Base-by-base conservation (phyloP, 2,113 vertebrate species). In the Pterophyllum scalare region DNA sequence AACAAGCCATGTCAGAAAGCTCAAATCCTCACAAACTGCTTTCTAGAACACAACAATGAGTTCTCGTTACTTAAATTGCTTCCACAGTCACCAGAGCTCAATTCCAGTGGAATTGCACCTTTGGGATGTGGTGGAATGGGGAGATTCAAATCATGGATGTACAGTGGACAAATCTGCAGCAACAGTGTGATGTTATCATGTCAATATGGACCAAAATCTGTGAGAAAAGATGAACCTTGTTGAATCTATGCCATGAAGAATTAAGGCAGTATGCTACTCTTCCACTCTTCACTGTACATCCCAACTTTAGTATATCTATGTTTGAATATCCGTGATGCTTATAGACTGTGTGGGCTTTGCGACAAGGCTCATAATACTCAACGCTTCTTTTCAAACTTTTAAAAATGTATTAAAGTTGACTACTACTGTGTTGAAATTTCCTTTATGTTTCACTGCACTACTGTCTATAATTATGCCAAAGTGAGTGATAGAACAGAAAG, bases 391-490 rank as follows among this genome's bases (percentile, higher is more conserved):
- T 22, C 7, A 22, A 28, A 26, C 43, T 61, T 75, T 22, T 6
- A 22, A 24, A 56, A 79, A 35, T 24, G 52, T 70, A 24, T 49
- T 59, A 70, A 49, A 31, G 60, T 56, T 58, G 6, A 24, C 38
- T 54, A 70, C 9, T 28, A 49, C 40, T 20, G 24, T 67, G 38
- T 31, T 46, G 43, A 15, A 56, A 59, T 70, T 22, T 79, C 79
- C 38, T 56, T 10, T 79, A 62, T 83, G 78, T 75, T 59, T 67
- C 70, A 31, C 60, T 77, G 54, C 76, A 24, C 54, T 31, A 49
- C 74, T 88, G 84, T 87, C 75, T 77, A 79, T 40, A 81, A 75
- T 79, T 60, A 33, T 65, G 43, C 83, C 76, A 80, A 64, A 76
- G 5, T 24, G 31, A 87, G 20, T 67, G 74, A 81, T 87, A 14